Evolutionary conservation across 2,888 invertebrate species (phyloP).

Genomic region (Melieria omissa): DNA sequence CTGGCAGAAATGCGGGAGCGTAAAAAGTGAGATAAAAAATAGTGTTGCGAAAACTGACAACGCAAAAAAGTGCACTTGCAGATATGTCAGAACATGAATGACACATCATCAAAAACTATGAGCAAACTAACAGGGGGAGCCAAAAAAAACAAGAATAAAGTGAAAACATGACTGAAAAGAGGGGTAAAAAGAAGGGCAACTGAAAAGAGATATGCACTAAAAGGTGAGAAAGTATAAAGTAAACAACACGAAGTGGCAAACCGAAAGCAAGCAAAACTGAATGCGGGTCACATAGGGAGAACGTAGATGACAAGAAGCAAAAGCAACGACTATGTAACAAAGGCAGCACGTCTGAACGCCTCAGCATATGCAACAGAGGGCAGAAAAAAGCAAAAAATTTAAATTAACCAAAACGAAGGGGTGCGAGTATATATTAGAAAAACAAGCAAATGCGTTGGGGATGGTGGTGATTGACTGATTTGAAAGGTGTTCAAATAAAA

Average conservation of each 20-base stretch:
- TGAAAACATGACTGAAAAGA: neutral
- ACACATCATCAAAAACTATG: conserved; percentile 7
- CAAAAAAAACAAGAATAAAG: neutral
- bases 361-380: conserved; percentile 11
- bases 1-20: no score
- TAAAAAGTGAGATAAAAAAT: neutral
- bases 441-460: neutral
- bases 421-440: neutral
- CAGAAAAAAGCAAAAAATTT: no score
- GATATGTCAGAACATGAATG: conserved; percentile 11
- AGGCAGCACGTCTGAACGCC: conserved; percentile 13
- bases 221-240: neutral
- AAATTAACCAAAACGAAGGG: no score
- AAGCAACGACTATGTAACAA: neutral
- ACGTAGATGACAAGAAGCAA: neutral
- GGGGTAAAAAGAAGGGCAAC: neutral
- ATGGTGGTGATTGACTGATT: no score
- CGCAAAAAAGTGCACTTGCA: neutral
- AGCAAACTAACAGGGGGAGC: neutral
- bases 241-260: neutral
- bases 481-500: no score
- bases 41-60: neutral
- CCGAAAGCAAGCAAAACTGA: neutral
- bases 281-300: no score
- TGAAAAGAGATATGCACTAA: no score